Conservation (phyloP, 2,797 vertebrate species). For the Alcedo quadribrachys region DNA sequence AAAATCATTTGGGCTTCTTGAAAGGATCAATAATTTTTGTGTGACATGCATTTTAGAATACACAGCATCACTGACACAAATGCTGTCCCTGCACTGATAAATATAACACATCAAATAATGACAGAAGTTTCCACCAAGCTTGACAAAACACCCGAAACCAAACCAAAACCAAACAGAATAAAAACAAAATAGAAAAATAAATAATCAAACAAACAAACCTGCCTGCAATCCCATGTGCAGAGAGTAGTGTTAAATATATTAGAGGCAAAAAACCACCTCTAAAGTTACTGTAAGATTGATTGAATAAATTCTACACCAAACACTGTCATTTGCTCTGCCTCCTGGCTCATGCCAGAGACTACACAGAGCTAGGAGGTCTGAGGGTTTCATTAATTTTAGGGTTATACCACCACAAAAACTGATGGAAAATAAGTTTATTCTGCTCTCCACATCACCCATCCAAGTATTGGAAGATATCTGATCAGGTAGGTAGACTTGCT, state of each 20-base stretch:
- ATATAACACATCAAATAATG: background rate
- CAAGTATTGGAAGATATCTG: constrained; percentile 56
- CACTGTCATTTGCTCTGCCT: background rate
- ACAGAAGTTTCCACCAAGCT: background rate
- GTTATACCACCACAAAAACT: background rate
- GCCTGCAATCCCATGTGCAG: background rate
- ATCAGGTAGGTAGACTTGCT: constrained; percentile 53
- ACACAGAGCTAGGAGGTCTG: background rate
- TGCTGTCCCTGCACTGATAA: background rate
- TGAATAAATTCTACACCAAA: background rate
- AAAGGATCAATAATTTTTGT: constrained; percentile 57
- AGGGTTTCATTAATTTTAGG: background rate
- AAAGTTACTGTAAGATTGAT: background rate
- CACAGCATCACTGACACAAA: background rate
- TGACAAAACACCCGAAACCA: too few relatives aligned
- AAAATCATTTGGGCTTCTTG: constrained; percentile 47
- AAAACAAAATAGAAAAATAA: too few relatives aligned
- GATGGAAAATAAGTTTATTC: background rate
- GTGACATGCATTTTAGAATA: constrained; percentile 16
- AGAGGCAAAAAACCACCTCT: background rate
- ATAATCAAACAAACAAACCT: too few relatives aligned
- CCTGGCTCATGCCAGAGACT: background rate
- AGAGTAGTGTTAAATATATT: background rate
- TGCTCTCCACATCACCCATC: constrained; percentile 39
- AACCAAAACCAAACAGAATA: too few relatives aligned